Base-by-base conservation (phyloP, 2,797 vertebrate species). In the Acestrorhynchus altus region DNA sequence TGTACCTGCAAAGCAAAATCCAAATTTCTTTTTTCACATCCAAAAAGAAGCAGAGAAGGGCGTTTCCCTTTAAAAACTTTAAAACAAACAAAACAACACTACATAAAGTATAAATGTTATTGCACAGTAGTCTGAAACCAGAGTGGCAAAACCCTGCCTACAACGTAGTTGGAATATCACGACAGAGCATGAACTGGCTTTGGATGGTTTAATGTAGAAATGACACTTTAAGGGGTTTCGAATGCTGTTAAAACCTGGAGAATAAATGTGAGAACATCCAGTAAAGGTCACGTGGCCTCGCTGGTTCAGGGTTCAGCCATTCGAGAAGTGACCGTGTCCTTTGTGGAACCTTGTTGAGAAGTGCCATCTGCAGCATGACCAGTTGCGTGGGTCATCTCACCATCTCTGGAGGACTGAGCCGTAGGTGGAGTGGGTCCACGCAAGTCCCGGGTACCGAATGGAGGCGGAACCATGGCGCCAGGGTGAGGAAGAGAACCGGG, bases 31-130 rank as follows among this genome's bases (percentile, higher is more conserved):
- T 81, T 61, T 52, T 13, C 4, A 15, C n/a, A 49, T 77, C 83
- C 2, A 35, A 35, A 35, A 35, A 35, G 96, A 97, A 98, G 98
- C 96, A 95, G 96, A 96, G 97, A 98, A 86, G 83, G 81, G 88
- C 74, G 65, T 83, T 74, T 84, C 85, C 74, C 84, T 85, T 87
- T 66, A 81, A 84, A 88, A 88, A 80, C 85, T 83, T 65, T 84
- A 10, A 56, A 31, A 24, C 56, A 44, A 59, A 91, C 88, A 92
- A 87, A 93, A 79, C 69, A 72, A 52, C 84, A 81, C 85, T 73
- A 64, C 90, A 91, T 84, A 90, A 89, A 90, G 84, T 90, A 90
- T 60, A 86, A 83, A 87, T 88, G 91, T 91, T 96, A 96, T 96
- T 97, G 96, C 95, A 97, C 95, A 87, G 85, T 79, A 88, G 83